Evolutionary conservation across 2,797 vertebrate genomes (phyloP).

Genomic region (Coregonus sp.): DNA sequence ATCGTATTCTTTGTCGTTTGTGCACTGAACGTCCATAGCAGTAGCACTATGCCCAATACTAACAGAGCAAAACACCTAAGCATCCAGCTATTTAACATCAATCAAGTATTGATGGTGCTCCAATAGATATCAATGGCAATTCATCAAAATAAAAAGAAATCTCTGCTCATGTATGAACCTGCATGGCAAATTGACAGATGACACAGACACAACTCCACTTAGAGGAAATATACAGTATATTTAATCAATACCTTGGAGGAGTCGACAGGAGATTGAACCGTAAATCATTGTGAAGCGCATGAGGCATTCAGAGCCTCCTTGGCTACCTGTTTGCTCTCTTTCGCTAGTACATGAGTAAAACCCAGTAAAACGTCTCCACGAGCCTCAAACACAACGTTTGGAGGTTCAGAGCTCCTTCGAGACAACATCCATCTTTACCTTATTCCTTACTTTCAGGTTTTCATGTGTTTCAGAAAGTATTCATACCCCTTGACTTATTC

Average conservation of each 20-base stretch:
- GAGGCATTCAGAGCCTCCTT: background rate
- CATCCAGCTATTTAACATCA: background rate
- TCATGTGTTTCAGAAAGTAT: background rate
- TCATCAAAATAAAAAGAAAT: constrained; percentile 29
- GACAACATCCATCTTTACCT: too few relatives aligned
- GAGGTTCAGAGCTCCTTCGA: too few relatives aligned
- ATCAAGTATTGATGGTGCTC: constrained; percentile 4
- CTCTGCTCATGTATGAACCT: constrained; percentile 22
- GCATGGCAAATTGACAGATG: constrained; percentile 49
- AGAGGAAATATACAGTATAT: constrained; percentile 46
- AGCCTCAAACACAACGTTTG: too few relatives aligned
- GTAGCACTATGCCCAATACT: constrained; percentile 8
- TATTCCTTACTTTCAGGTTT: background rate
- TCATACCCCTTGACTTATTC: too few relatives aligned
- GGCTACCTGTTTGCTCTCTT: constrained; percentile 12
- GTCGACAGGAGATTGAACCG: constrained; percentile 27
- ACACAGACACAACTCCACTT: constrained; percentile 42
- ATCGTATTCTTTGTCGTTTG: constrained; percentile 15
- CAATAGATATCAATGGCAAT: constrained; percentile 29
- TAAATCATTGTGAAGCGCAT: constrained; percentile 38
- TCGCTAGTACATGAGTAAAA: background rate
- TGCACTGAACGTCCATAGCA: constrained; percentile 19
- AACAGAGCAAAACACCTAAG: constrained; percentile 9
- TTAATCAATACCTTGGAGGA: constrained; percentile 46
- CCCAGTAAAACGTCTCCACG: background rate